A percentile compares a stretch with the other conserved stretches of the same genome.
phyloP scores from a whole-genome alignment of 2,113 vertebrate species.

The Astatoreochromis straeleni region DNA sequence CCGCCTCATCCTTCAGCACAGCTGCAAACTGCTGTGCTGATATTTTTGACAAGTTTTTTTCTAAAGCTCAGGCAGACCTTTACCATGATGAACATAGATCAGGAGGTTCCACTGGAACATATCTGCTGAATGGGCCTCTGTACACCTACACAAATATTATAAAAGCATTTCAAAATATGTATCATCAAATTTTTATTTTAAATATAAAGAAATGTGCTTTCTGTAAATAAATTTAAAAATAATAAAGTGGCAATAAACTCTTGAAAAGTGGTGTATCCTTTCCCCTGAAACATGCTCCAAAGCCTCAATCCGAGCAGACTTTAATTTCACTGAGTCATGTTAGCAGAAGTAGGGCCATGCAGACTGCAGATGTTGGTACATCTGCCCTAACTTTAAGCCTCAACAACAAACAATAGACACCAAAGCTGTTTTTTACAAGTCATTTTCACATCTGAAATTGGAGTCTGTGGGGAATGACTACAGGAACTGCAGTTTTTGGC shows the following conservation, averaged over 20 bases:
- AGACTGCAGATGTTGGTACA: background rate
- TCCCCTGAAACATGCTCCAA: background rate
- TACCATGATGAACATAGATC: background rate
- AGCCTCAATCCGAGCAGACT: background rate
- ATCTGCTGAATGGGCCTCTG: background rate
- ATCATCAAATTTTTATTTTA: background rate
- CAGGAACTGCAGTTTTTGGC: background rate
- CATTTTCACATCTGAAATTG: background rate
- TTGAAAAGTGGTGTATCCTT: background rate
- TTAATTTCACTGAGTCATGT: background rate
- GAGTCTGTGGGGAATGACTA: background rate
- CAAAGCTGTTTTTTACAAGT: background rate
- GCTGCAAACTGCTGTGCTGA: background rate
- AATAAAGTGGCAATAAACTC: background rate
- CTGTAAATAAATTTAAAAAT: background rate
- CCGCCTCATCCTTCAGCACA: background rate
- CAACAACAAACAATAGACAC: background rate
- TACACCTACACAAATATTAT: background rate
- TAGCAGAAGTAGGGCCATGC: background rate
- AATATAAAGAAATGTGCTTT: background rate
- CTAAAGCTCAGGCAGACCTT: background rate
- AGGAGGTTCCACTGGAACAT: background rate
- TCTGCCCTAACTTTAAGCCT: background rate
- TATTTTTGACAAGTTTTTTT: accelerated
- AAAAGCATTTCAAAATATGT: background rate